Percentiles rank a stretch among this genome's conserved stretches.
These are phyloP conservation scores for Saccopteryx bilineata DNA, from an alignment of 2,113 vertebrate genomes.

Conservation along the genomic window DNA sequence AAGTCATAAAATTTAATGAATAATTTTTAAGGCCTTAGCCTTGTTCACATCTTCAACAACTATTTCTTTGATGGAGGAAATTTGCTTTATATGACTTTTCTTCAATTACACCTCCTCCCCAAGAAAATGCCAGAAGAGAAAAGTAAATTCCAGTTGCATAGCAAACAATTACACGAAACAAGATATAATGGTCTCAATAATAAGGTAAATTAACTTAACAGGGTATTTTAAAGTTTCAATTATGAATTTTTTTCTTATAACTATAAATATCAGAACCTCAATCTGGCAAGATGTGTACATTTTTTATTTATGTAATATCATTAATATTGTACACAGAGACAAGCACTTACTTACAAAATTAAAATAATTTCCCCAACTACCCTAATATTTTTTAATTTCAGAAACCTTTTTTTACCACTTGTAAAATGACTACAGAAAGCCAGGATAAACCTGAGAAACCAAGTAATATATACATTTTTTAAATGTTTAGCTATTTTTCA, in stretches of 20 bases:
- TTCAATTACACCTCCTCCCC: background rate
- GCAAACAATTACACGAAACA: constrained; percentile 54
- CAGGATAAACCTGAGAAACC: constrained; percentile 59
- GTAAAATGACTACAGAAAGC: constrained; percentile 55
- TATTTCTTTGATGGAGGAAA: constrained; percentile 22
- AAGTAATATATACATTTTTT: constrained; percentile 4
- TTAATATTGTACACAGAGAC: constrained; percentile 26
- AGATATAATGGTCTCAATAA: constrained; percentile 38
- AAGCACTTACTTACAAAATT: constrained; percentile 24
- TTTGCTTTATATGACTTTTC: constrained; percentile 25
- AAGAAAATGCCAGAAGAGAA: constrained; percentile 45
- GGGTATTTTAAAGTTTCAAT: constrained; percentile 33
- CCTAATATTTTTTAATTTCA: constrained; percentile 55
- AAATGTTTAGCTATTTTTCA: constrained; percentile 15
- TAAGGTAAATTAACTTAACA: constrained; percentile 48
- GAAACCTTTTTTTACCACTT: constrained; percentile 44
- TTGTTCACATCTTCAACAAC: constrained; percentile 32
- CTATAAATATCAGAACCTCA: constrained; percentile 41
- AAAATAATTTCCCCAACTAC: constrained; percentile 59
- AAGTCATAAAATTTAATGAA: constrained; percentile 55
- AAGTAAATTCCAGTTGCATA: background rate
- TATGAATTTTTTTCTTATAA: constrained; percentile 50
- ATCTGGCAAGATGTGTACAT: constrained; percentile 60
- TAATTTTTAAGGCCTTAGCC: constrained; percentile 21
- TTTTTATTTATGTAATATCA: constrained; percentile 24